These are phyloP conservation scores for Epicauta chinensis DNA, from an alignment of 1,140 invertebrate genomes.

Conservation along the genomic window DNA sequence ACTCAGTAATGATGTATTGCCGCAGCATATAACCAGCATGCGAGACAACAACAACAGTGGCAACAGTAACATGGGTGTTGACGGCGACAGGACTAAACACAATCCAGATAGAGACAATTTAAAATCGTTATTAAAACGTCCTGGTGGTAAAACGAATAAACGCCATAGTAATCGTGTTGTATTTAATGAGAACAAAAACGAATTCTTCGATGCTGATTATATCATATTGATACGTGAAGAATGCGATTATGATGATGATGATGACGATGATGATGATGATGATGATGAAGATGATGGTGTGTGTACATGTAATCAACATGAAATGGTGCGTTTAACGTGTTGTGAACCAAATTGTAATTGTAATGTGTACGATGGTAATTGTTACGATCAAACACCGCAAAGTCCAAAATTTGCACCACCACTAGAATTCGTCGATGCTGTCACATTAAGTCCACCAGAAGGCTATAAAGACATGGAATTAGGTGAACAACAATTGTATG, in stretches of 20 bases:
- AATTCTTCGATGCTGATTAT: conserved; percentile 83
- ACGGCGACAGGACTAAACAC: conserved; percentile 36
- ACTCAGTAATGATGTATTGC: conserved; percentile 24
- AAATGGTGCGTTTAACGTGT: conserved; percentile 57
- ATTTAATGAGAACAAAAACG: conserved; percentile 78
- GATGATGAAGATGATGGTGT: conserved; percentile 57
- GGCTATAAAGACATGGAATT: conserved; percentile 72
- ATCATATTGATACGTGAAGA: conserved; percentile 80
- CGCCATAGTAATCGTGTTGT: conserved; percentile 55
- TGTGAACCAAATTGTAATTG: conserved; percentile 55
- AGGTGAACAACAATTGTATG: conserved; percentile 45
- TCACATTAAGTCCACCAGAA: conserved; percentile 78
- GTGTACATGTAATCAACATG: conserved; percentile 68
- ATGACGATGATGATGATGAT: conserved; percentile 68
- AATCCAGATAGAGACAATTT: conserved; percentile 43
- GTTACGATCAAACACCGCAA: conserved; percentile 38
- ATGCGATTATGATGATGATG: conserved; percentile 70
- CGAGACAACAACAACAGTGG: conserved; percentile 2
- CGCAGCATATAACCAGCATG: conserved; percentile 21
- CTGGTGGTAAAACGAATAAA: conserved; percentile 42
- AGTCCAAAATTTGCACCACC: conserved; percentile 55
- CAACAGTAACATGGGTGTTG: conserved; percentile 41
- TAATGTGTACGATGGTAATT: conserved; percentile 39
- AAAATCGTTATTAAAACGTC: conserved; percentile 54
- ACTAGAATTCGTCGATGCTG: conserved; percentile 60